phyloP scores from a whole-genome alignment of 2,113 vertebrate species.

The Stictonetta naevosa region DNA sequence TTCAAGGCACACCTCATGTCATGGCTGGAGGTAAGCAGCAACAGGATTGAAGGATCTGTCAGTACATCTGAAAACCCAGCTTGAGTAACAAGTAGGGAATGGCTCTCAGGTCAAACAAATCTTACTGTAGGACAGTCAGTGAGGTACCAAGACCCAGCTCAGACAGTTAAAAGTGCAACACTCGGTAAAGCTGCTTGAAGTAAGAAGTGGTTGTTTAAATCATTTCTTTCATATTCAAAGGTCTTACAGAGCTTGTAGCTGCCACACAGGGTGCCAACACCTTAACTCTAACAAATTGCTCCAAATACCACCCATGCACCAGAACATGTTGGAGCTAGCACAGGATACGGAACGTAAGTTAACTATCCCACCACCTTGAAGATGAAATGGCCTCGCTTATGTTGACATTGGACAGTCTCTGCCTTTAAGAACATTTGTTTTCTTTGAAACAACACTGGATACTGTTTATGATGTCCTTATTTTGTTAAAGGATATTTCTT shows the following conservation, averaged over 20 bases:
- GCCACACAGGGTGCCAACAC: background rate
- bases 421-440: rapidly evolving
- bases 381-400: background rate
- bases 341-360: background rate
- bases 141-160: background rate
- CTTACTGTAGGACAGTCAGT: background rate
- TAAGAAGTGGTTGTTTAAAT: background rate
- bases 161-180: background rate
- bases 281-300: background rate
- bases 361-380: background rate
- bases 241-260: background rate
- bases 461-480: background rate
- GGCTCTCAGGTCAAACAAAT: background rate
- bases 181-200: background rate
- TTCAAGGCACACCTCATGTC: background rate
- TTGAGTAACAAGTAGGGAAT: background rate
- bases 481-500: background rate
- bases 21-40: background rate
- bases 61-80: background rate
- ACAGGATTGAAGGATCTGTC: background rate
- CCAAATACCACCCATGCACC: background rate
- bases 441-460: background rate
- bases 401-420: background rate
- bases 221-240: background rate
- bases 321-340: background rate